phyloP scores from a whole-genome alignment of 2,888 invertebrate species.

The Punctoribates punctum region DNA sequence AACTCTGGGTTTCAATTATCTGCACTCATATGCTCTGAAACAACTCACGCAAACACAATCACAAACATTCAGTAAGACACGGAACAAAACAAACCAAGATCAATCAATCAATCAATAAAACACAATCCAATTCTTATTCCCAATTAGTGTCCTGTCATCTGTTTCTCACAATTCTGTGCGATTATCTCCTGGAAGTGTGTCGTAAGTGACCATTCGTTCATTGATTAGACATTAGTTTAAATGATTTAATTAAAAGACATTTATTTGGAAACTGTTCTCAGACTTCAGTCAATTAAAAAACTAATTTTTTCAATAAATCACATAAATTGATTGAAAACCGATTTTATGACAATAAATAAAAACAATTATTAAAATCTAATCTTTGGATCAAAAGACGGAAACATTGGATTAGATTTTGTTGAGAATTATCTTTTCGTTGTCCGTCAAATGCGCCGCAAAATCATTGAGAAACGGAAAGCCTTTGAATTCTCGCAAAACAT shows the following conservation, averaged over 20 bases:
- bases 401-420: slow-evolving; percentile 17
- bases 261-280: too few species aligned
- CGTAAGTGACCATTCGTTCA: not conserved
- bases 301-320: too few species aligned
- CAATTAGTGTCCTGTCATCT: slow-evolving; percentile 28
- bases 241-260: not conserved
- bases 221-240: not conserved
- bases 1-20: not conserved
- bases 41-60: slow-evolving; percentile 27
- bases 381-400: not conserved
- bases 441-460: slow-evolving; percentile 42
- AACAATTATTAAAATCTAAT: not conserved
- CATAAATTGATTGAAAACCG: too few species aligned
- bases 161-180: slow-evolving; percentile 1
- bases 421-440: slow-evolving; percentile 38
- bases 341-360: too few species aligned
- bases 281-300: too few species aligned
- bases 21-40: slow-evolving; percentile 24
- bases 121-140: not conserved
- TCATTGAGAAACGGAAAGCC: slow-evolving; percentile 37
- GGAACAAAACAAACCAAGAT: not conserved
- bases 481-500: slow-evolving; percentile 37
- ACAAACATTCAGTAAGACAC: slow-evolving; percentile 13
- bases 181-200: slow-evolving; percentile 30
- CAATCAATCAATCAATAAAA: not conserved